Conservation (phyloP, 2,113 vertebrate genomes). For the Arizona elegans region DNA sequence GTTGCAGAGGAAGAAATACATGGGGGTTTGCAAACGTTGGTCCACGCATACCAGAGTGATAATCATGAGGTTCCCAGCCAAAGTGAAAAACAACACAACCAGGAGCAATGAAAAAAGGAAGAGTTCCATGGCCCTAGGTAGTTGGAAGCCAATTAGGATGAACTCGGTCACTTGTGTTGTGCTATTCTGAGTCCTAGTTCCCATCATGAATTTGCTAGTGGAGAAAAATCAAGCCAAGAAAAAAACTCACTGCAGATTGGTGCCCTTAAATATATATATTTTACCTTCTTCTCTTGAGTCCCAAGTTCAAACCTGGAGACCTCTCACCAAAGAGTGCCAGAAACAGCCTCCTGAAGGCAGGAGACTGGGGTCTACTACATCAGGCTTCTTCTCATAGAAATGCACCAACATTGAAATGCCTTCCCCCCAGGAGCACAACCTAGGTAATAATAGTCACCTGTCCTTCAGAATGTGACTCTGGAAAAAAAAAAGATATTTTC, state of each 20-base stretch:
- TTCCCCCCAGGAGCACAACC: background rate
- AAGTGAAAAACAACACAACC: slow-evolving; percentile 34
- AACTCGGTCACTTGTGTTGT: slow-evolving; percentile 24
- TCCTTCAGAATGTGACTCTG: background rate
- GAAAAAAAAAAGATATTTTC: background rate
- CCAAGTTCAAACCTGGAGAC: background rate
- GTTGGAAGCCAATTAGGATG: slow-evolving; percentile 31
- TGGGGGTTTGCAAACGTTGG: slow-evolving; percentile 23
- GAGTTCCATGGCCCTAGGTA: background rate
- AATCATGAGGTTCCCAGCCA: slow-evolving; percentile 48
- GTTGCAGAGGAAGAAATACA: slow-evolving; percentile 57
- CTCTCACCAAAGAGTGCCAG: background rate
- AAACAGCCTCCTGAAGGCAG: background rate
- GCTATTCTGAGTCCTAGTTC: background rate
- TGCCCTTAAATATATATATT: background rate
- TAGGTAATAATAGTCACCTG: background rate
- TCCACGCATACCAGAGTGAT: slow-evolving; percentile 3
- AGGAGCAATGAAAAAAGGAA: slow-evolving; percentile 27
- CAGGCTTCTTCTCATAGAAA: background rate
- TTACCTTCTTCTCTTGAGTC: background rate
- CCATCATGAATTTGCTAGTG: background rate
- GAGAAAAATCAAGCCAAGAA: background rate
- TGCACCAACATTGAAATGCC: background rate
- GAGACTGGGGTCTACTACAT: background rate
- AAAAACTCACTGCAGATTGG: background rate